Base-by-base conservation (phyloP, 2,797 vertebrate genomes). In the Mareca penelope region DNA sequence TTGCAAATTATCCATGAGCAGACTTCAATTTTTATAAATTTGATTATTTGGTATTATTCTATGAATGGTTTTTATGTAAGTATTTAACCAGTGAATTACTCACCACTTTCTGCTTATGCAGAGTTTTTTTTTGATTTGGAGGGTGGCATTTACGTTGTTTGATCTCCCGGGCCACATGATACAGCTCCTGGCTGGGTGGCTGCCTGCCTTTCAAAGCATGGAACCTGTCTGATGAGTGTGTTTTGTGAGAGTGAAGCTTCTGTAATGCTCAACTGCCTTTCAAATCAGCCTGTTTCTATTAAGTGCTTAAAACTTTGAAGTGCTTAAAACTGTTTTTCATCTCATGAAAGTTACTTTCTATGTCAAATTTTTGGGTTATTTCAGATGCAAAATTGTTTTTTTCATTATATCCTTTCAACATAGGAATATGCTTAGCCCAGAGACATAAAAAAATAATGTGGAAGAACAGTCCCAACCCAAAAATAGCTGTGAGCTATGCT, bases 21-120 rank as follows among this genome's bases (percentile, higher is more conserved):
- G 89, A 48, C 81, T 91, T 96, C 92, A 79, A 71, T 88, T 96
- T 96, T 93, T 95, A 91, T 85, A 85, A 77, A 92, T 94, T 95
- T 88, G 24, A 93, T 96, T 96, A 52, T 96, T 95, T 95, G 81
- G 40, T 56, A 72, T 94, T 92, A 84, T 86, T 96, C 75, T 87
- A 2, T 76, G 71, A 85, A 89, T 59, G 39, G 48, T 19, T 95
- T 85, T 72, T 91, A 65, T 22, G 65, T 56, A 86, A 35, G 60
- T 93, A 72, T 93, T 95, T 92, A 89, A 42, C 64, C 60, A 86
- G 68, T 46, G 83, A 89, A 82, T 83, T 63, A 56, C 42, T 92
- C 44, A 18, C 29, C 23, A 15, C 52, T 59, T 86, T 35, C 64
- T 90, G 52, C 19, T 70, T 91, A 84, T 93, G 63, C 60, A 83